Evolutionary conservation across 2,113 vertebrate species (phyloP).

Genomic region (Prinia subflava): DNA sequence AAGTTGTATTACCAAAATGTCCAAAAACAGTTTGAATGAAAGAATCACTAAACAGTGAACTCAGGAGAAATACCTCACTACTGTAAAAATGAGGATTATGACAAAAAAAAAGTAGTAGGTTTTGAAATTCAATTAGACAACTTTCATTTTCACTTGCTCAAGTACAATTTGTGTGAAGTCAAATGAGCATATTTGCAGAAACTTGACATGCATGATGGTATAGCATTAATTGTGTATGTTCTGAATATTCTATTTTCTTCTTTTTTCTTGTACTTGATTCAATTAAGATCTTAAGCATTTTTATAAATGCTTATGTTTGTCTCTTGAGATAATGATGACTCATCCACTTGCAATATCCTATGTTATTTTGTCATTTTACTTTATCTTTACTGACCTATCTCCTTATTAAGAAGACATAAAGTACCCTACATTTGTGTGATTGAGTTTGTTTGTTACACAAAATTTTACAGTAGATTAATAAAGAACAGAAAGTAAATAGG

Average conservation of each 20-base stretch:
- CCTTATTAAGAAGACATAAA: background rate
- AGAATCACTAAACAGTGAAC: background rate
- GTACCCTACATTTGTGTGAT: background rate
- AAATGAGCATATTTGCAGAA: background rate
- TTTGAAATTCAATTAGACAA: background rate
- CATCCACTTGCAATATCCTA: background rate
- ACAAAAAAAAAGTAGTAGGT: background rate
- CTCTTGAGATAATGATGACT: background rate
- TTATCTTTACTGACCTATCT: background rate
- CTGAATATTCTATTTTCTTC: background rate
- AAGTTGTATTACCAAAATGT: background rate
- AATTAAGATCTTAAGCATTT: background rate
- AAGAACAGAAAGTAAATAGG: background rate
- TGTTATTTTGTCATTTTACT: background rate
- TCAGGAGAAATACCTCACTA: background rate
- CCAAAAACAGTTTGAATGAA: background rate
- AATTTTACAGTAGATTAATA: background rate
- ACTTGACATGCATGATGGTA: background rate
- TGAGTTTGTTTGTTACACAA: background rate
- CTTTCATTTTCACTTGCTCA: background rate
- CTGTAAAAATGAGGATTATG: background rate
- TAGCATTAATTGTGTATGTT: background rate
- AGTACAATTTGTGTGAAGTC: background rate
- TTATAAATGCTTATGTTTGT: background rate
- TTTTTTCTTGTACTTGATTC: background rate